phyloP scores from a whole-genome alignment of 2,113 vertebrate genomes.

The Coptodon rendalli region DNA sequence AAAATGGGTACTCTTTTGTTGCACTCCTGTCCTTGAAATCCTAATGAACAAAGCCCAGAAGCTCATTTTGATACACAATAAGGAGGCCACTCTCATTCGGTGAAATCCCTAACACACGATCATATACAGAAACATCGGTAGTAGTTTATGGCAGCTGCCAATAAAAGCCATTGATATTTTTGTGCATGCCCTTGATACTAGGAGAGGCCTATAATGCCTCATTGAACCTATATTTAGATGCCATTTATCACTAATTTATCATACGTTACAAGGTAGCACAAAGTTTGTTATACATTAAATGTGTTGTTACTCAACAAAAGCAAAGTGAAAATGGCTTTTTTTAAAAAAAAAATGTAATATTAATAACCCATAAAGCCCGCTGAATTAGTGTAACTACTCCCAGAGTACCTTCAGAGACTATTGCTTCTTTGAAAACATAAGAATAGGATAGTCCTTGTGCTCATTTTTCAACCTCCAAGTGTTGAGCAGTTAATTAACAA shows the following conservation, averaged over 20 bases:
- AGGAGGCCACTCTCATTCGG: background rate
- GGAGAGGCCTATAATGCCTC: fast-evolving
- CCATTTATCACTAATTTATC: background rate
- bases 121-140: background rate
- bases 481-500: constrained; percentile 52
- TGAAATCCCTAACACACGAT: background rate
- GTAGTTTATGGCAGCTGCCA: background rate
- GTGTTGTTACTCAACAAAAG: background rate
- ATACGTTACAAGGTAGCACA: background rate
- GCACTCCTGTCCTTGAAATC: background rate
- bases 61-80: background rate
- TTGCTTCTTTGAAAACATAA: constrained; percentile 19
- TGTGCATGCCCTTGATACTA: background rate
- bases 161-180: background rate
- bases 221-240: background rate
- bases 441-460: constrained; percentile 25
- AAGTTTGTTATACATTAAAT: background rate
- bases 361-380: background rate
- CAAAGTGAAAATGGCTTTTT: background rate
- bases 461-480: constrained; percentile 35
- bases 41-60: background rate
- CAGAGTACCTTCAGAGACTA: background rate
- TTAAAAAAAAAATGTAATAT: fast-evolving
- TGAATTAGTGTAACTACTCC: background rate
- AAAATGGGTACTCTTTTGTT: background rate